phyloP scores from a whole-genome alignment of 2,797 vertebrate genomes.

The Notolepis coatsorum region DNA sequence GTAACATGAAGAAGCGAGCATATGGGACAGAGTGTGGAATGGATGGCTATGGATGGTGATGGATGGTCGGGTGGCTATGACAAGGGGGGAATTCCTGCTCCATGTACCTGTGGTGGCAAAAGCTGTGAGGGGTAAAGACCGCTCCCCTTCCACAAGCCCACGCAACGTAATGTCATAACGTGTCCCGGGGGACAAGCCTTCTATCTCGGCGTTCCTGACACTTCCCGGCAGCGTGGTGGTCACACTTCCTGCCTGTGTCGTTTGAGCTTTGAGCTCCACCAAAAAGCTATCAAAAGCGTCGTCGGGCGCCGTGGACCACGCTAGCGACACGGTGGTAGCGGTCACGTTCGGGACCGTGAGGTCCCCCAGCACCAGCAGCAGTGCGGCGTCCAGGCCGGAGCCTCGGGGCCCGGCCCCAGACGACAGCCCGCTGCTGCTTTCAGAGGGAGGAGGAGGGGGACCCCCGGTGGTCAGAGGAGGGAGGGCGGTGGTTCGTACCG shows the following conservation, averaged over 20 bases:
- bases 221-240: constrained; percentile 69
- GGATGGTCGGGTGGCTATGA: constrained; percentile 1
- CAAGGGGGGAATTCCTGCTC: constrained; percentile 28
- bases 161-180: constrained; percentile 73
- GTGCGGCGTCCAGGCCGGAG: constrained; percentile 39
- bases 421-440: constrained; percentile 12
- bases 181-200: constrained; percentile 71
- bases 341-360: constrained; percentile 49
- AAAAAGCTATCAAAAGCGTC: constrained; percentile 75
- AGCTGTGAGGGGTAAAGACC: constrained; percentile 70
- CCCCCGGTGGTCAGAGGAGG: constrained; percentile 38
- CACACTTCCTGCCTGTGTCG: constrained; percentile 28
- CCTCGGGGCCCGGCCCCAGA: constrained; percentile 55
- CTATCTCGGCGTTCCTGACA: constrained; percentile 65
- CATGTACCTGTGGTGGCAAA: constrained; percentile 81
- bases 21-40: constrained; percentile 3
- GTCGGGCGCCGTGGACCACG: constrained; percentile 64
- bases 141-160: constrained; percentile 70
- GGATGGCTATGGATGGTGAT: constrained; percentile 16
- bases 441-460: constrained; percentile 25
- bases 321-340: constrained; percentile 59
- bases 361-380: constrained; percentile 28
- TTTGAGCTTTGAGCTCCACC: constrained; percentile 68
- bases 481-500: constrained; percentile 33
- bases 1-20: not conserved